These are phyloP conservation scores for Rhodophaea formosa DNA, from an alignment of 2,888 invertebrate genomes.

Conservation along the genomic window DNA sequence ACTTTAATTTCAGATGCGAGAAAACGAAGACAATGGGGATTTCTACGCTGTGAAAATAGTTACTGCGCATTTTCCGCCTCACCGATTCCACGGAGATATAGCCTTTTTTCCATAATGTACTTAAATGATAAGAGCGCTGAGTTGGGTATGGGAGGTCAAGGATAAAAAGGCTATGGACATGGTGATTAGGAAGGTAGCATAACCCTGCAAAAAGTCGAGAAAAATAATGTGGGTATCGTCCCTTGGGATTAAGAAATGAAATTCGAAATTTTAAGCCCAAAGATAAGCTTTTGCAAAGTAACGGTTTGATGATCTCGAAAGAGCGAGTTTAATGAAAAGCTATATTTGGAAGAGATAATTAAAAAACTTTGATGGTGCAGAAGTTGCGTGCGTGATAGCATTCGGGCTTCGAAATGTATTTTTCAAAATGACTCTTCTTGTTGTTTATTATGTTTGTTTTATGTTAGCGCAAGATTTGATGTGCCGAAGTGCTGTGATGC, in stretches of 20 bases:
- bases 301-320: not conserved
- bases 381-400: not conserved
- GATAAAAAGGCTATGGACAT: conserved; percentile 8
- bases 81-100: conserved; percentile 6
- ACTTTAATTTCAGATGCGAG: not conserved
- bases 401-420: not conserved
- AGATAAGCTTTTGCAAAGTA: conserved; percentile 1
- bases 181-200: conserved; percentile 13
- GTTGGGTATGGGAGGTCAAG: conserved; percentile 18
- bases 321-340: not conserved
- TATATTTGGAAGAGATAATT: not conserved
- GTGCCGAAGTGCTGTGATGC: not conserved
- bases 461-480: not conserved
- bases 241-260: conserved; percentile 7
- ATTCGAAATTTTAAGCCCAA: conserved; percentile 3
- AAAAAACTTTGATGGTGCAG: not conserved
- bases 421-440: not conserved
- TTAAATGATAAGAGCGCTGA: conserved; percentile 16
- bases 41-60: not conserved
- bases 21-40: not conserved
- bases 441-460: not conserved
- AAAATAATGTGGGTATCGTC: conserved; percentile 15
- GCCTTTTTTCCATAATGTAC: conserved; percentile 2
- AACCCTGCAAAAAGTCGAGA: conserved; percentile 9
- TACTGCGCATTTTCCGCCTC: not conserved